A percentile compares a stretch with the other conserved stretches of the same genome.
These are phyloP conservation scores for Leptobrachium leishanense DNA, from an alignment of 2,113 vertebrate species.

Conservation along the genomic window DNA sequence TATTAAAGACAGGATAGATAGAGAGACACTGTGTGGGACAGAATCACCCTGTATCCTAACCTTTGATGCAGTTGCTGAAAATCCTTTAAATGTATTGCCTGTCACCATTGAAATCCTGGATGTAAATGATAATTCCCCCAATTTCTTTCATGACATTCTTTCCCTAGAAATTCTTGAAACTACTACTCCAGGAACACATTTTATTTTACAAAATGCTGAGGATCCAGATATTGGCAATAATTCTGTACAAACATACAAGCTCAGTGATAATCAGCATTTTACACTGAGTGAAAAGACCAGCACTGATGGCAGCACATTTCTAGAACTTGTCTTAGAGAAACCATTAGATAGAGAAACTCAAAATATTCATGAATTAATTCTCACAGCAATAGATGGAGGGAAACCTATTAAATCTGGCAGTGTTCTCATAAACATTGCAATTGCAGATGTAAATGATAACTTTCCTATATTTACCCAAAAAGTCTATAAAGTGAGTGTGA, in stretches of 20 bases:
- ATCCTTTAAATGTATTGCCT: conserved; percentile 15
- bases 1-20: no score
- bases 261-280: no score
- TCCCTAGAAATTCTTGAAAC: conserved; percentile 42
- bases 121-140: conserved; percentile 53
- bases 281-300: no score
- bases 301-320: neutral
- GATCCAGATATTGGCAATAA: no score
- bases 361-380: no score
- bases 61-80: conserved; percentile 33
- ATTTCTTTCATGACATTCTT: conserved; percentile 26
- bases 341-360: no score
- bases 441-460: conserved; percentile 24
- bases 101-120: conserved; percentile 37
- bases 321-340: conserved; percentile 55
- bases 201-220: no score
- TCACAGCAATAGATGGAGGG: no score
- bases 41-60: conserved; percentile 2
- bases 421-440: no score
- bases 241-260: no score
- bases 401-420: no score
- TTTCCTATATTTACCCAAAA: conserved; percentile 46
- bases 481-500: no score
- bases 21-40: conserved; percentile 2
- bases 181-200: conserved; percentile 47